Percentiles rank a stretch among this genome's conserved stretches.
Evolutionary conservation across 1,140 invertebrate genomes (phyloP).

Genomic region (Daktulosphaira vitifoliae): DNA sequence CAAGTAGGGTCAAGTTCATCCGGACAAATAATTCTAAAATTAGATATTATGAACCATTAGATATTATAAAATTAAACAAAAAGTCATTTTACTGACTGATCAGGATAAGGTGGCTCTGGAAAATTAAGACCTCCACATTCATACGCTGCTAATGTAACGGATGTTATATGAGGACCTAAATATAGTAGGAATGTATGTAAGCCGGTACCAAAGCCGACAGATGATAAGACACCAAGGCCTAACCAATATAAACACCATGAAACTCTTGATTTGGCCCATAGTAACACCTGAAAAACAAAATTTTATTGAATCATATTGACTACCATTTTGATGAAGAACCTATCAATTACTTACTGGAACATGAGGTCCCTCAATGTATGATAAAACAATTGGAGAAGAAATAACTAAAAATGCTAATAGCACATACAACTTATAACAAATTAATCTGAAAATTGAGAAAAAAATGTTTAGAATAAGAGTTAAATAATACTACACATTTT

Average conservation of each 20-base stretch:
- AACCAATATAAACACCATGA: slow-evolving; percentile 89
- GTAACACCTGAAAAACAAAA: slow-evolving; percentile 33
- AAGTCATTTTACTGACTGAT: slow-evolving; percentile 53
- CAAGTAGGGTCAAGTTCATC: slow-evolving; percentile 50
- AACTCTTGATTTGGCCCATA: slow-evolving; percentile 44
- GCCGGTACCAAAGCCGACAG: slow-evolving; percentile 94
- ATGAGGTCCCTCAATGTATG: slow-evolving; percentile 51
- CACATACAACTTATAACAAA: slow-evolving; percentile 42
- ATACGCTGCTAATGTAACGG: slow-evolving; percentile 96
- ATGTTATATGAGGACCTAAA: slow-evolving; percentile 82
- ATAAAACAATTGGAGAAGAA: slow-evolving; percentile 44
- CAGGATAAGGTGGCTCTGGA: slow-evolving; percentile 82
- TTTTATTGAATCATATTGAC: slow-evolving; percentile 19
- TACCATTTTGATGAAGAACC: slow-evolving; percentile 39
- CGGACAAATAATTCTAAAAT: slow-evolving; percentile 66
- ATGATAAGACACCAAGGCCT: slow-evolving; percentile 88
- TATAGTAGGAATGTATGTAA: slow-evolving; percentile 98
- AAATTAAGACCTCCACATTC: slow-evolving; percentile 93
- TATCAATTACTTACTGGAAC: slow-evolving; percentile 46
- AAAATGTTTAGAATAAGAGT: slow-evolving; percentile 21
- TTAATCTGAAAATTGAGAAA: slow-evolving; percentile 43
- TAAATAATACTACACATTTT: neutral
- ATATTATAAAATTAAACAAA: slow-evolving; percentile 27
- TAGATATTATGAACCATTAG: neutral
- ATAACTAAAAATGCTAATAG: slow-evolving; percentile 43